A percentile compares a stretch with the other conserved stretches of the same genome.
Conservation (phyloP, 1,140 invertebrate species). For the Megalopta genalis region DNA sequence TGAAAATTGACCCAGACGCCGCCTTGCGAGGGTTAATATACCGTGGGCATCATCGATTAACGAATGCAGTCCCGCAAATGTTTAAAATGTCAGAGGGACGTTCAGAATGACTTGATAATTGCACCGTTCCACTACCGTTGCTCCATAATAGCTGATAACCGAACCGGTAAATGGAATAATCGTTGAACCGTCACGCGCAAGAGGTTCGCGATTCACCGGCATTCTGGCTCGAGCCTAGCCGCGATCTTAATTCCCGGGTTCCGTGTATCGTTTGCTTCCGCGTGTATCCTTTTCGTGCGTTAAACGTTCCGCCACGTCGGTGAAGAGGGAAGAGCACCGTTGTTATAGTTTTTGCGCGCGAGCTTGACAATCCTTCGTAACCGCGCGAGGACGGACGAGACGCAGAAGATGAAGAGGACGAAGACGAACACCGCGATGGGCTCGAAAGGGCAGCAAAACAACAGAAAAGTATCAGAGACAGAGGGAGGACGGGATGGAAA, state of each 20-base stretch:
- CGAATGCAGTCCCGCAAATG: too few relatives aligned
- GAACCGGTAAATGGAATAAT: constrained; percentile 27
- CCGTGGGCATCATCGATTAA: too few relatives aligned
- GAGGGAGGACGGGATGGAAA: constrained; percentile 4
- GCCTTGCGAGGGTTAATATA: too few relatives aligned
- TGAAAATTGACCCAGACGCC: too few relatives aligned
- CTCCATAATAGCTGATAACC: not conserved
- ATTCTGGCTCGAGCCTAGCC: not conserved
- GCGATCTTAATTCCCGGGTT: constrained; percentile 18
- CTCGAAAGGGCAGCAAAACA: too few relatives aligned
- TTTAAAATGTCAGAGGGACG: too few relatives aligned
- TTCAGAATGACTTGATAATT: too few relatives aligned
- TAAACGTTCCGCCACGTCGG: too few relatives aligned
- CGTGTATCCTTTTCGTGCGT: constrained; percentile 32
- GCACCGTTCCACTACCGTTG: too few relatives aligned
- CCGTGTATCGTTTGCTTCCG: constrained; percentile 13
- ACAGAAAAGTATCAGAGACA: constrained; percentile 10
- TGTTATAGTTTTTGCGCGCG: constrained; percentile 19
- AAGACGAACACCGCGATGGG: not conserved
- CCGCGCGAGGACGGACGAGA: not conserved
- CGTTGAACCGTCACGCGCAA: not conserved
- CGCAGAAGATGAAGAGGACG: not conserved
- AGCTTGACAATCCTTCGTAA: constrained; percentile 9
- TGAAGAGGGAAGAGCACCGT: not conserved
- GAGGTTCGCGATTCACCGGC: not conserved